Conservation (phyloP, 2,888 invertebrate species). For the Entomobrya multifasciata region DNA sequence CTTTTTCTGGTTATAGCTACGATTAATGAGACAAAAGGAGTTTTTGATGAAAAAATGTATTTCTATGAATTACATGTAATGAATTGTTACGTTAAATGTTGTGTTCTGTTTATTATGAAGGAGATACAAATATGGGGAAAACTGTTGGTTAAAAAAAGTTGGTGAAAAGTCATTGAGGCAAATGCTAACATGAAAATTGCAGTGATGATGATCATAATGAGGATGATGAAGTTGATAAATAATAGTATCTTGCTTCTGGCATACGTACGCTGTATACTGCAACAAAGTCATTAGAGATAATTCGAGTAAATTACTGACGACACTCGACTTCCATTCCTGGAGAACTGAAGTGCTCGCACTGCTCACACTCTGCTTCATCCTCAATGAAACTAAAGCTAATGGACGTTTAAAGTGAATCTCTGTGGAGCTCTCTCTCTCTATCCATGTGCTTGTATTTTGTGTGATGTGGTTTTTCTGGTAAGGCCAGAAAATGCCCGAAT, state of each 20-base stretch:
- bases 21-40: slow-evolving; percentile 56
- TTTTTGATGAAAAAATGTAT: neutral
- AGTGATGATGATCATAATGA: slow-evolving; percentile 29
- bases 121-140: neutral
- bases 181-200: slow-evolving; percentile 65
- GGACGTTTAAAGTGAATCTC: slow-evolving; percentile 3
- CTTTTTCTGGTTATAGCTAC: slow-evolving; percentile 6
- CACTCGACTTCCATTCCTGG: slow-evolving; percentile 63
- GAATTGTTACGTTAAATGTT: neutral
- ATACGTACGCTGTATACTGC: neutral
- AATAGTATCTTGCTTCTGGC: neutral
- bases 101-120: neutral
- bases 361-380: neutral
- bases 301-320: slow-evolving; percentile 71
- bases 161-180: slow-evolving; percentile 50
- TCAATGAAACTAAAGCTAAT: slow-evolving; percentile 18
- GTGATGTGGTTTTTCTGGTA: slow-evolving; percentile 54
- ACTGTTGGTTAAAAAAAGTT: neutral
- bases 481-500: slow-evolving; percentile 43
- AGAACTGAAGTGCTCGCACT: slow-evolving; percentile 16
- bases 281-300: slow-evolving; percentile 69
- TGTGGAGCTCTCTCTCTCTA: slow-evolving; percentile 5
- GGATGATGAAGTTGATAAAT: slow-evolving; percentile 42
- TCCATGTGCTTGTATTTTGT: neutral
- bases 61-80: no score